These are phyloP conservation scores for Bufo bufo DNA, from an alignment of 2,113 vertebrate species.

Conservation along the genomic window DNA sequence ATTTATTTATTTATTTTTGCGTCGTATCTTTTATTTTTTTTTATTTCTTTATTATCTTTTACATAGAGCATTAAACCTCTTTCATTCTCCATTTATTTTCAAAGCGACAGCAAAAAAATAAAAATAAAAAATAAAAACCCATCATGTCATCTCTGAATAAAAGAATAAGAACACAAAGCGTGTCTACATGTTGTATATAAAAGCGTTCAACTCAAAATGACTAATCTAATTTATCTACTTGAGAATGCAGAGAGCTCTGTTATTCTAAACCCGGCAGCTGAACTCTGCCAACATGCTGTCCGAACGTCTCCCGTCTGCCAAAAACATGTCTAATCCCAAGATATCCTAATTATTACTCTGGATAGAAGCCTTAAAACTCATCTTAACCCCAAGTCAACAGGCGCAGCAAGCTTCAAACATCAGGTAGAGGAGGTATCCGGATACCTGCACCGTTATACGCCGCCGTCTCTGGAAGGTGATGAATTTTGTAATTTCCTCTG, in stretches of 20 bases:
- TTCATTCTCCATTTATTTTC: background rate
- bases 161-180: background rate
- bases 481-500: background rate
- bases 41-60: no score
- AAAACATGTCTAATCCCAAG: constrained; percentile 54
- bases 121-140: background rate
- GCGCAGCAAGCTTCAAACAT: constrained; percentile 28
- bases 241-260: constrained; percentile 38
- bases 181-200: constrained; percentile 9
- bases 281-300: constrained; percentile 55
- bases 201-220: constrained; percentile 51
- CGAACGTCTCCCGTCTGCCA: constrained; percentile 52
- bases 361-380: constrained; percentile 45
- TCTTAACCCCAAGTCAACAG: constrained; percentile 52
- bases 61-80: background rate
- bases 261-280: constrained; percentile 48
- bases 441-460: background rate
- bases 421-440: background rate
- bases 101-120: background rate
- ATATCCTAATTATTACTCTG: constrained; percentile 54
- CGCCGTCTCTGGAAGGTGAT: background rate
- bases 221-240: constrained; percentile 57
- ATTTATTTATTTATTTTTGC: no score
- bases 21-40: no score
- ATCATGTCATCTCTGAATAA: background rate